A percentile compares a stretch with the other conserved stretches of the same genome.
Evolutionary conservation across 2,113 vertebrate genomes (phyloP).

Genomic region (Mus pahari): DNA sequence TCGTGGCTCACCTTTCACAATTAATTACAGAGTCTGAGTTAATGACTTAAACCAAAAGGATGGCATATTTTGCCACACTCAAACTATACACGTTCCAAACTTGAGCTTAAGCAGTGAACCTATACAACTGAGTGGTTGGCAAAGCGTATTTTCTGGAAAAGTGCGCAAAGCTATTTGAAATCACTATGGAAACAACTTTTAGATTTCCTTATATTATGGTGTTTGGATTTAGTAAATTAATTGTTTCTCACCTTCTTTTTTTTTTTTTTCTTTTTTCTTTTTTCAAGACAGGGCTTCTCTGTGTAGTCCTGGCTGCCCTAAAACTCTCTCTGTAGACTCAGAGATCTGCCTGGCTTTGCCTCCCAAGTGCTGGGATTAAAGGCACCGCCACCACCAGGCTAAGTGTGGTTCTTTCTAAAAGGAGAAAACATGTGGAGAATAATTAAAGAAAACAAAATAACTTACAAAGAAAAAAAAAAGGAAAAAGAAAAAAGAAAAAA

Average conservation of each 20-base stretch:
- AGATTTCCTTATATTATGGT: neutral
- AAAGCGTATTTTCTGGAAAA: conserved; percentile 28
- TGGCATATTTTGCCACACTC: neutral
- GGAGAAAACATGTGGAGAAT: neutral
- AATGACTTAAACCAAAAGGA: neutral
- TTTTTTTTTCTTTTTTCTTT: fast-evolving
- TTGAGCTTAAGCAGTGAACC: neutral
- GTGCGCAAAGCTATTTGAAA: neutral
- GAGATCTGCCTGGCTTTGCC: neutral
- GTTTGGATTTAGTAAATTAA: conserved; percentile 22
- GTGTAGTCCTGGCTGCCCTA: neutral
- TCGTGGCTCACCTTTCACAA: neutral
- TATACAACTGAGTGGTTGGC: neutral
- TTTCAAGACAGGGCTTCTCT: neutral
- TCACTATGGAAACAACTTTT: neutral
- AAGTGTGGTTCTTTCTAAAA: conserved; percentile 27
- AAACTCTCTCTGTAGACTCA: neutral
- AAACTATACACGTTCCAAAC: neutral
- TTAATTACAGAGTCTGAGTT: neutral
- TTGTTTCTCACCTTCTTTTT: neutral
- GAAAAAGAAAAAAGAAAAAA: conserved; percentile 41
- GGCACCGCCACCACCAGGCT: neutral
- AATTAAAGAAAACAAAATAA: conserved; percentile 26
- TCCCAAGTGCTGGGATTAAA: neutral
- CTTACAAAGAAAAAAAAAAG: conserved; percentile 1